Evolutionary conservation across 1,140 invertebrate species (phyloP).

Genomic region (Carposina sasakii): DNA sequence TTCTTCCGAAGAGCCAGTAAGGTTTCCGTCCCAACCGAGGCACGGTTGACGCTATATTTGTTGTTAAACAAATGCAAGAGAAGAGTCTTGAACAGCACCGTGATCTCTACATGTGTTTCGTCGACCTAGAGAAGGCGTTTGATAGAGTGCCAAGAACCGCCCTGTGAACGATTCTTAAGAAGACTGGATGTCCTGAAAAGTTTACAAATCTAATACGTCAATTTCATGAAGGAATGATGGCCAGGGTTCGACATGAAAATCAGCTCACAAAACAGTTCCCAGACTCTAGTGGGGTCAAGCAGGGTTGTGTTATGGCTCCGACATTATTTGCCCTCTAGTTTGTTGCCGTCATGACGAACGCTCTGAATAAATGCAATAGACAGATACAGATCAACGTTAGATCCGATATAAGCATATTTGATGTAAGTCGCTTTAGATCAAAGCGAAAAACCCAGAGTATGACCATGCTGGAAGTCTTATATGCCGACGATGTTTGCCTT

Average conservation of each 20-base stretch:
- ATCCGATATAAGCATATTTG: conserved; percentile 12
- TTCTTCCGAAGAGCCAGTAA: conserved; percentile 27
- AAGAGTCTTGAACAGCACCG: conserved; percentile 26
- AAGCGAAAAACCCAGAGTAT: conserved; percentile 7
- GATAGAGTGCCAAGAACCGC: no score
- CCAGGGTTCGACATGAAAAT: conserved; percentile 17
- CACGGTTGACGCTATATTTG: conserved; percentile 27
- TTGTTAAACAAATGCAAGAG: conserved; percentile 26
- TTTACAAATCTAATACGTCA: conserved; percentile 15
- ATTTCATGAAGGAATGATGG: conserved; percentile 20
- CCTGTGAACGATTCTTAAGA: neutral
- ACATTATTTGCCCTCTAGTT: conserved; percentile 25
- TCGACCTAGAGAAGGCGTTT: no score
- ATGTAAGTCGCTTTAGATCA: conserved; percentile 14
- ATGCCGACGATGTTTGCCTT: conserved; percentile 23
- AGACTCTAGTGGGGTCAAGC: conserved; percentile 20
- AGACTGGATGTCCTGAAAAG: conserved; percentile 11
- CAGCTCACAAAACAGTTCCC: conserved; percentile 13
- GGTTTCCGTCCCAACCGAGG: conserved; percentile 23
- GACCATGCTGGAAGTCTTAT: conserved; percentile 11
- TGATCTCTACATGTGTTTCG: conserved; percentile 19
- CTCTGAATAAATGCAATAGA: conserved; percentile 3
- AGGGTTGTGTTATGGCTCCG: conserved; percentile 22
- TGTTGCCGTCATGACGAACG: conserved; percentile 18
- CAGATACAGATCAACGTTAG: no score